A percentile compares a stretch with the other conserved stretches of the same genome.
These are phyloP conservation scores for Darevskia nairensis DNA, from an alignment of 2,797 vertebrate genomes.

Conservation along the genomic window DNA sequence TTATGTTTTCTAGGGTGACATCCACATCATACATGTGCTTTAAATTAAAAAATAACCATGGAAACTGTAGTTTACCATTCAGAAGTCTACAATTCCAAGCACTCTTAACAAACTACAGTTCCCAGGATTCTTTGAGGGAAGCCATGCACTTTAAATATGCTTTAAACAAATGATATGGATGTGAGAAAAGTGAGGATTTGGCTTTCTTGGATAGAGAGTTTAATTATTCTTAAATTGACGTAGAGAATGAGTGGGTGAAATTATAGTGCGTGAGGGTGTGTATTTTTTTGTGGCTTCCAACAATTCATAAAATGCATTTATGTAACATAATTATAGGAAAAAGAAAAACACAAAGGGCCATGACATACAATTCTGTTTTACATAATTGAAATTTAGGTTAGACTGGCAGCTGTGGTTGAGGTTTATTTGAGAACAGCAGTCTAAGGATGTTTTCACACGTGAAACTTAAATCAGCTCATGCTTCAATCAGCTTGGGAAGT, in stretches of 20 bases:
- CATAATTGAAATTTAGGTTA: slow-evolving; percentile 27
- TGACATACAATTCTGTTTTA: slow-evolving; percentile 33
- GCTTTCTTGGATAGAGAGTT: not conserved
- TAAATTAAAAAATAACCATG: too few species aligned
- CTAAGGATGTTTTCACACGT: not conserved
- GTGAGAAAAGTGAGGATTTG: not conserved
- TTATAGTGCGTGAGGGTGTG: not conserved
- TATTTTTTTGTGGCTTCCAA: not conserved
- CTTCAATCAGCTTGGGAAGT: not conserved
- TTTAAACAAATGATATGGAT: too few species aligned
- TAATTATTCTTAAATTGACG: not conserved
- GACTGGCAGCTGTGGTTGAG: slow-evolving; percentile 14
- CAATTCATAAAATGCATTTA: slow-evolving; percentile 11
- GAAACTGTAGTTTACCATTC: too few species aligned
- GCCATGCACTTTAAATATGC: too few species aligned
- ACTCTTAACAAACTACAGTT: too few species aligned
- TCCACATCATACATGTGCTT: too few species aligned
- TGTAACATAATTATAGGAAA: slow-evolving; percentile 35
- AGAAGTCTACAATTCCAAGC: too few species aligned
- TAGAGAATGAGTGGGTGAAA: not conserved
- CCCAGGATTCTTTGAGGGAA: too few species aligned
- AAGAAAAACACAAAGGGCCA: slow-evolving; percentile 30
- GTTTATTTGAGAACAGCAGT: not conserved
- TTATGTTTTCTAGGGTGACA: too few species aligned
- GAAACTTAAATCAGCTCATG: not conserved